Evolutionary conservation across 2,113 vertebrate genomes (phyloP).

Genomic region (Ceyx cyanopectus): DNA sequence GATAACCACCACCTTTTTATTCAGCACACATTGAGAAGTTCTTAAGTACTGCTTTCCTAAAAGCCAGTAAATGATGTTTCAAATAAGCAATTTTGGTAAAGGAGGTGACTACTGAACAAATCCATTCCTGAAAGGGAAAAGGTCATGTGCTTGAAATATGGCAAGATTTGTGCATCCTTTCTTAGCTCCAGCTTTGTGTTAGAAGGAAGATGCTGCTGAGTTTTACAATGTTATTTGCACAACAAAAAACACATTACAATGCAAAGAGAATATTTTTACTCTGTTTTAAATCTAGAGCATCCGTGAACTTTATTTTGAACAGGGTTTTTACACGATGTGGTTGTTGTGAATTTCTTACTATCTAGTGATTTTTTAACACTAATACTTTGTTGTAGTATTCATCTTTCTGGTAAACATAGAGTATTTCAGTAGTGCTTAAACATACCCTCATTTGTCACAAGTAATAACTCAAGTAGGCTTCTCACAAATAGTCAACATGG

Average conservation of each 20-base stretch:
- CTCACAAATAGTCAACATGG: no score
- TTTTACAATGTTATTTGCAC: not conserved
- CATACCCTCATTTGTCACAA: not conserved
- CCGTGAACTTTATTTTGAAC: not conserved
- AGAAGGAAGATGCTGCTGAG: not conserved
- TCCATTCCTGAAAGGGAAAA: not conserved
- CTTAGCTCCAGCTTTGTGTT: not conserved
- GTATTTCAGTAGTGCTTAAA: not conserved
- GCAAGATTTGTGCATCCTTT: not conserved
- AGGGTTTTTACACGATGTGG: accelerated
- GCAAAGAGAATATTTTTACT: not conserved
- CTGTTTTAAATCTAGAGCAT: not conserved
- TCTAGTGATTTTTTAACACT: not conserved
- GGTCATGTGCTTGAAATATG: not conserved
- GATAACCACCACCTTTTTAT: no score
- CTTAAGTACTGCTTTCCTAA: not conserved
- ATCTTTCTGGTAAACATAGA: not conserved
- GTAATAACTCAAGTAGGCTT: no score
- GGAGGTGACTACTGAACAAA: not conserved
- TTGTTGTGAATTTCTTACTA: not conserved
- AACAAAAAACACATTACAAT: not conserved
- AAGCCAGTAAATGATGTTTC: not conserved
- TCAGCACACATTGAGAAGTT: not conserved
- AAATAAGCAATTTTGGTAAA: not conserved
- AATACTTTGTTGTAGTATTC: not conserved